phyloP scores from a whole-genome alignment of 2,888 invertebrate genomes.

The Oasisia sp. region DNA sequence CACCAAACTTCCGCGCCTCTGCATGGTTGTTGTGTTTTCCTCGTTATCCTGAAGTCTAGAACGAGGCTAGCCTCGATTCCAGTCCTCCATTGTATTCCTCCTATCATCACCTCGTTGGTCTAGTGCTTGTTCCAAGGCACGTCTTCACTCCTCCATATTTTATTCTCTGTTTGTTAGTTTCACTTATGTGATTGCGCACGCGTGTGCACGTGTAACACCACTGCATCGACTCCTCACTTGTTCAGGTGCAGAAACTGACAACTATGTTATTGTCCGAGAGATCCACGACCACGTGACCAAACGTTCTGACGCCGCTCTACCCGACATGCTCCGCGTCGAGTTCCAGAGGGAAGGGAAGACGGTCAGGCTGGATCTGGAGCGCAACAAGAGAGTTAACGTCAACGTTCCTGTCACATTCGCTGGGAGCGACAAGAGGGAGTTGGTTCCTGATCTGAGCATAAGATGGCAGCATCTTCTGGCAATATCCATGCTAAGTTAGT shows the following conservation, averaged over 20 bases:
- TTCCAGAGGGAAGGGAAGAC: not conserved
- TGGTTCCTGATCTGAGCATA: not conserved
- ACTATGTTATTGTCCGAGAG: not conserved
- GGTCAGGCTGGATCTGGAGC: not conserved
- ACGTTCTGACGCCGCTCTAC: not conserved
- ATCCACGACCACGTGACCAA: not conserved
- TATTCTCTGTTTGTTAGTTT: no score
- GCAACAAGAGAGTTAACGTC: not conserved
- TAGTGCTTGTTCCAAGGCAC: no score
- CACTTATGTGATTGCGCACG: no score
- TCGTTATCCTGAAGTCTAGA: no score
- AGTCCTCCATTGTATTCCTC: no score
- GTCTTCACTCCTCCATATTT: no score
- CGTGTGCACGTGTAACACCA: not conserved
- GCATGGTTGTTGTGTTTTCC: no score
- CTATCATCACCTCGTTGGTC: no score
- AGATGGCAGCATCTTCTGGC: not conserved
- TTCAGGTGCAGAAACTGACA: not conserved
- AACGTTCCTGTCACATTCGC: not conserved
- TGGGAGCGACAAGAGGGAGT: not conserved
- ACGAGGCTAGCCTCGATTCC: not conserved
- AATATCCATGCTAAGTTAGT: not conserved
- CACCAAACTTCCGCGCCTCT: no score
- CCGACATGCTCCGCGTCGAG: slow-evolving; percentile 5
- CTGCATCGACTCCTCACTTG: not conserved